Evolutionary conservation across 2,113 vertebrate species (phyloP), one percentile per base, ranked within the genome.

Genomic region (Nerophis lumbriciformis): DNA sequence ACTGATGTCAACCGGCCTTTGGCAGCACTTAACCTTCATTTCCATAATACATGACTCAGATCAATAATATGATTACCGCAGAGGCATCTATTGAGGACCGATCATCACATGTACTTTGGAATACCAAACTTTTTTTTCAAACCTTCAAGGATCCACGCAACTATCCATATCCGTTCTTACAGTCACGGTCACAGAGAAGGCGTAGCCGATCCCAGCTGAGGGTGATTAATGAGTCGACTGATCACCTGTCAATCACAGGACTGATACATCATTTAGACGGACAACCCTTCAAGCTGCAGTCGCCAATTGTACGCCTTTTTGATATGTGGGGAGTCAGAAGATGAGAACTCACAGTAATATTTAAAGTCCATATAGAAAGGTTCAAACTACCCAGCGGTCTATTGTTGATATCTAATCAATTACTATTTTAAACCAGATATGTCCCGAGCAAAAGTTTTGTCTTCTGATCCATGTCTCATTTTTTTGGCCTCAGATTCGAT

Each of bases 21-120:
- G 39, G 67, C 64, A 67, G 59, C 70, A 77, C 74, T 87, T 83
- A 73, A 81, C 73, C 77, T 77, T 65, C 67, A 42, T 57, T 15
- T 48, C 58, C 66, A 68, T 77, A 59, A 72, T 70, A 39, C 16
- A 38, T 50, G n/a, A 51, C 61, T 5, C 37, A 35, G 42, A 66
- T 66, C 64, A 74, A 53, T 53, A 50, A 66, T 59, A 42, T 48
- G 15, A 52, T 66, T 72, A 59, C 51, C 53, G 44, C 42, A 38
- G 49, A 54, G 8, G 21, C 6, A 1, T 13, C 53, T 14, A 38
- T 54, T 54, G 42, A 45, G 12, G 11, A n/a, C 13, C 13, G 21
- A 11, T 7, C 21, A 53, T 53, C 35, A 53, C 42, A 12, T 45
- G 42, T 11, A 45, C 5, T 12, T 37, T n/a, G 28, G 53, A 54